These are phyloP conservation scores for Alcis repandata DNA, from an alignment of 2,888 invertebrate genomes.

Conservation along the genomic window DNA sequence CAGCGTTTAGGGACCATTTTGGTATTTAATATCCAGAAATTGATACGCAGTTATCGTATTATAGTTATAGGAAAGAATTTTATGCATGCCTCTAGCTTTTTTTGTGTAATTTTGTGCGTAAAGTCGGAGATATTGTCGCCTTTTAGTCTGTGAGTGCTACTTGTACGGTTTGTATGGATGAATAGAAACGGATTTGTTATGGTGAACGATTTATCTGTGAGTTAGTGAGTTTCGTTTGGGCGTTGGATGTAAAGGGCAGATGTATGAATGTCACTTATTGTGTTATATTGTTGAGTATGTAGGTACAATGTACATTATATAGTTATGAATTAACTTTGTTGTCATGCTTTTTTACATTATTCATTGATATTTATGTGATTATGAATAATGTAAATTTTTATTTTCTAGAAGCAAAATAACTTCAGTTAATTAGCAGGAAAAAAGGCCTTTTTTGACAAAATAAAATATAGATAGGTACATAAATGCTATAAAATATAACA, in stretches of 20 bases:
- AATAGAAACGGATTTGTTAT: constrained; percentile 72
- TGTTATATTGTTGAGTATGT: constrained; percentile 7
- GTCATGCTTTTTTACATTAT: no score
- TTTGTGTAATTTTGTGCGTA: constrained; percentile 52
- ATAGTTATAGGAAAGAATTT: constrained; percentile 74
- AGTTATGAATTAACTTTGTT: neutral
- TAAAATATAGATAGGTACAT: no score
- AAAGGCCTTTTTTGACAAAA: no score
- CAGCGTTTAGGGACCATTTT: constrained; percentile 51
- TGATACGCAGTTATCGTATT: constrained; percentile 72
- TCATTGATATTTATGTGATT: no score
- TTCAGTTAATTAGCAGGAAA: no score
- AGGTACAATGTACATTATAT: neutral
- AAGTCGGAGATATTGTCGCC: constrained; percentile 73
- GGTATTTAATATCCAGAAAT: constrained; percentile 48
- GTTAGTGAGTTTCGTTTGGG: constrained; percentile 55
- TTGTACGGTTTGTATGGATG: constrained; percentile 55
- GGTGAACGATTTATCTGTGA: constrained; percentile 72
- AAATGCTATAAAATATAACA: no score
- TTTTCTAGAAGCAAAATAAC: no score
- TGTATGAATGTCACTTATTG: constrained; percentile 46
- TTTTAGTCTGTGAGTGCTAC: constrained; percentile 64
- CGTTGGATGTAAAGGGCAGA: constrained; percentile 46
- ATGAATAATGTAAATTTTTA: no score
- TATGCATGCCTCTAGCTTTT: constrained; percentile 73